A percentile compares a stretch with the other conserved stretches of the same genome.
Evolutionary conservation across 2,797 vertebrate species (phyloP).

Genomic region (Scleropages formosus): DNA sequence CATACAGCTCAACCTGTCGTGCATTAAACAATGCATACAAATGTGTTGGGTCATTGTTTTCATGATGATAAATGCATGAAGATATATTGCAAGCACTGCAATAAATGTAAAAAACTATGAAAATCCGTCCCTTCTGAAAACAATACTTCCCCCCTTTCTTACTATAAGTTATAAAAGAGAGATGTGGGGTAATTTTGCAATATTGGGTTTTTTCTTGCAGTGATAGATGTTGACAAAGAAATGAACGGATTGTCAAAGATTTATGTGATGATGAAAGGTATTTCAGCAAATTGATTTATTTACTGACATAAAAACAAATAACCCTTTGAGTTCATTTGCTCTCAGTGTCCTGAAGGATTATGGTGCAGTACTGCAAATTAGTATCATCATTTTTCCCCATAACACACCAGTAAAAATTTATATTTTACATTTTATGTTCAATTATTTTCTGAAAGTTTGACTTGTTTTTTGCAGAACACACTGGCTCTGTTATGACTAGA

Average conservation of each 20-base stretch:
- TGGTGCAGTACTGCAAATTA: not conserved
- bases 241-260: not conserved
- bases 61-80: too few species aligned
- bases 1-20: too few species aligned
- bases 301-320: conserved; percentile 10
- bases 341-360: conserved; percentile 3
- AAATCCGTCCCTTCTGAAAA: too few species aligned
- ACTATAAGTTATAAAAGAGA: too few species aligned
- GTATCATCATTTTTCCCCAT: not conserved
- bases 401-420: not conserved
- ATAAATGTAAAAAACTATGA: too few species aligned
- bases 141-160: too few species aligned
- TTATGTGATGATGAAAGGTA: conserved; percentile 1
- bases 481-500: not conserved
- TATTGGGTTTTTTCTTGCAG: not conserved
- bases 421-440: not conserved
- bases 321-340: not conserved
- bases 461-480: not conserved
- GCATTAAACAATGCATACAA: too few species aligned
- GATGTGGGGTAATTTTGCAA: not conserved
- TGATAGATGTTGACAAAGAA: not conserved
- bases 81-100: too few species aligned
- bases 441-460: not conserved
- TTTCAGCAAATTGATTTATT: not conserved
- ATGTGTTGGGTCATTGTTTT: too few species aligned